These are phyloP conservation scores for Perodicticus potto DNA, from an alignment of 2,797 vertebrate species.

Conservation along the genomic window DNA sequence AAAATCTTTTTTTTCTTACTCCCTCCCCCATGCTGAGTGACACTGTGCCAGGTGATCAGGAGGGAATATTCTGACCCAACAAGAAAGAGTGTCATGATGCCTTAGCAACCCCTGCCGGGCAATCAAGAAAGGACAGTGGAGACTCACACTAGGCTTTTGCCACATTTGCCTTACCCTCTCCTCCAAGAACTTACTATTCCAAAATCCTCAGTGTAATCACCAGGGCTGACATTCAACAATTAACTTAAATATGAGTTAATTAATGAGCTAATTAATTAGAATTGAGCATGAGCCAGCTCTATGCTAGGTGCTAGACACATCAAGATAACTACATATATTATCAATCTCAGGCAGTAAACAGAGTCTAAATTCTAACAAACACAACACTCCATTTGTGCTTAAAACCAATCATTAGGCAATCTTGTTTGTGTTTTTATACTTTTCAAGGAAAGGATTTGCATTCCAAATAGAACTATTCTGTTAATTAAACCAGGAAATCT, in stretches of 20 bases:
- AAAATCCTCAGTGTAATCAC: not conserved
- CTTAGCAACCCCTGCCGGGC: not conserved
- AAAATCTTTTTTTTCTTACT: not conserved
- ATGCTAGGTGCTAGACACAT: not conserved
- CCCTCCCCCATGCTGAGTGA: not conserved
- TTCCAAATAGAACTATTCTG: not conserved
- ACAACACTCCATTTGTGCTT: not conserved
- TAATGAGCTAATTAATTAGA: constrained; percentile 32
- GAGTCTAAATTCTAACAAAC: not conserved
- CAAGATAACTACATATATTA: constrained; percentile 32
- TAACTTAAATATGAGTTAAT: constrained; percentile 13
- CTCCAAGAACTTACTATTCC: constrained; percentile 36
- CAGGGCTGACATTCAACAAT: not conserved
- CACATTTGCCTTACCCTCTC: not conserved
- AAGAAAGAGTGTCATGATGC: not conserved
- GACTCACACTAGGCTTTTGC: not conserved
- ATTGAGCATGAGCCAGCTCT: not conserved
- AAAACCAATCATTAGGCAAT: not conserved
- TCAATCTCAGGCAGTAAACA: not conserved
- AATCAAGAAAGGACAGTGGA: not conserved
- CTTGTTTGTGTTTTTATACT: not conserved
- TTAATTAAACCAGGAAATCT: constrained; percentile 36
- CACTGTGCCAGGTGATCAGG: not conserved
- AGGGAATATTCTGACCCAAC: not conserved
- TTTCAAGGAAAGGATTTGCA: not conserved